Evolutionary conservation across 2,113 vertebrate species (phyloP).

Genomic region (Orycteropus afer): DNA sequence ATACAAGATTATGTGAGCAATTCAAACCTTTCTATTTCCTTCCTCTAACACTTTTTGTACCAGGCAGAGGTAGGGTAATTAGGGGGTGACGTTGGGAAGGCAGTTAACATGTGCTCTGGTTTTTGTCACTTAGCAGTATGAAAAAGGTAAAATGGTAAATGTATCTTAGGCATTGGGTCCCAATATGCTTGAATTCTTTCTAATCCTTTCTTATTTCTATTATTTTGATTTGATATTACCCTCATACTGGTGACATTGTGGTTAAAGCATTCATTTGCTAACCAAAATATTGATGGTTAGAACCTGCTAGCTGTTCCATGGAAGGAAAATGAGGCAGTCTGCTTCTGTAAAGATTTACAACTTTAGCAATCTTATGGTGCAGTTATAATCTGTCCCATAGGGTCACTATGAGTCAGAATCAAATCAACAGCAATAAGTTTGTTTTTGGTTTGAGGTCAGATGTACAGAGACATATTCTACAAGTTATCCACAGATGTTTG

Average conservation of each 20-base stretch:
- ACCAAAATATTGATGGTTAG: too few species aligned
- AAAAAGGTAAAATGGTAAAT: not conserved
- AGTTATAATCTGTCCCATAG: too few species aligned
- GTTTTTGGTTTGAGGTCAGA: too few species aligned
- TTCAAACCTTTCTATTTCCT: not conserved
- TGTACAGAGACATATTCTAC: not conserved
- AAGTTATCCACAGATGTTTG: not conserved
- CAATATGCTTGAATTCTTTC: not conserved
- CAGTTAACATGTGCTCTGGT: not conserved
- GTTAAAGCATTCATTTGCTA: too few species aligned
- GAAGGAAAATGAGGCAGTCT: too few species aligned
- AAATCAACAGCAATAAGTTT: too few species aligned
- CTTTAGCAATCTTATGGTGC: too few species aligned
- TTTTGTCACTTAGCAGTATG: not conserved
- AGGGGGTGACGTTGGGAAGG: not conserved
- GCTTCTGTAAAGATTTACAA: too few species aligned
- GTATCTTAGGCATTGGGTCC: not conserved
- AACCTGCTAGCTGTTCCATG: too few species aligned
- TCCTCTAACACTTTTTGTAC: too few species aligned
- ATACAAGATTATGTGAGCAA: not conserved
- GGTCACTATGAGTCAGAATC: too few species aligned
- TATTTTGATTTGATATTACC: not conserved
- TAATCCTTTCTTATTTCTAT: not conserved
- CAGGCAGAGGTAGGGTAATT: rapidly evolving
- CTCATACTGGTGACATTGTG: too few species aligned